phyloP scores from a whole-genome alignment of 2,888 invertebrate genomes.

The Metacarcinus magister region DNA sequence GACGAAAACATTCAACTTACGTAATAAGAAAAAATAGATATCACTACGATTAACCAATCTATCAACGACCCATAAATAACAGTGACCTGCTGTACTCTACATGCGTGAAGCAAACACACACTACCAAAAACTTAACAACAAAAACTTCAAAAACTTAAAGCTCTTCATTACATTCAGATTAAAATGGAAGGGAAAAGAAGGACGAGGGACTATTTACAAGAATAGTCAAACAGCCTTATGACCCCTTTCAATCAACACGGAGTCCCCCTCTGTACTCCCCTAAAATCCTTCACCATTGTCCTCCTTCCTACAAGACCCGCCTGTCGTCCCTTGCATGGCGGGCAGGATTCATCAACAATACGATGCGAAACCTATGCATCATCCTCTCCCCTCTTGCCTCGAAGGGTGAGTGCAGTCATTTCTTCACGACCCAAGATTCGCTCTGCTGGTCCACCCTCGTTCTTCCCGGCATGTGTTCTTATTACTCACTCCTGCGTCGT shows the following conservation, averaged over 20 bases:
- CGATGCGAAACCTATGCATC: not conserved
- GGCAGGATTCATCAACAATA: not conserved
- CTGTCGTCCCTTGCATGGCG: not conserved
- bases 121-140: not conserved
- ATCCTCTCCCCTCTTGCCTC: not conserved
- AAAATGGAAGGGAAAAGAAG: not conserved
- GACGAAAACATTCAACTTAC: no score
- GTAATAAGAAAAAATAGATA: no score
- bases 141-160: not conserved
- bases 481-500: conserved; percentile 13
- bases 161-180: no score
- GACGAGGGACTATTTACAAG: not conserved
- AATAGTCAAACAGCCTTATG: not conserved
- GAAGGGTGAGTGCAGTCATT: not conserved
- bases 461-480: not conserved
- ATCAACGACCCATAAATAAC: no score
- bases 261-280: not conserved
- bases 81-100: no score
- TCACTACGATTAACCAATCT: no score
- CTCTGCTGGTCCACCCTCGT: not conserved
- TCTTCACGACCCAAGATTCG: conserved; percentile 14
- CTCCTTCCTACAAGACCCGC: conserved; percentile 12
- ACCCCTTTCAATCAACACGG: not conserved
- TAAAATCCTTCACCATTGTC: not conserved
- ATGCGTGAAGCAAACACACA: no score